phyloP scores from a whole-genome alignment of 2,888 invertebrate species.

The Hydropsyche betteni region DNA sequence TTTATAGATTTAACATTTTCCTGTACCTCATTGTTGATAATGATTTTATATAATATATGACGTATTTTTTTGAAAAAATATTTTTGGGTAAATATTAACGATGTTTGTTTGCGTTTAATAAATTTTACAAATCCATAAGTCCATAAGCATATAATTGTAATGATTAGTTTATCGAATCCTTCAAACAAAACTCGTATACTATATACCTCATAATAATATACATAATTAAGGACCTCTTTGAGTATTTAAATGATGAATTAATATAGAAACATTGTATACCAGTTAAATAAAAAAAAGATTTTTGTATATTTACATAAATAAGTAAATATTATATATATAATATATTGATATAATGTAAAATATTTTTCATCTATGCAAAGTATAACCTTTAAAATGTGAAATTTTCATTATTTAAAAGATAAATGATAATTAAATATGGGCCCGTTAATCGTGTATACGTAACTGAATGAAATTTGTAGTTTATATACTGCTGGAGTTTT shows the following conservation, averaged over 20 bases:
- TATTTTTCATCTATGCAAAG: too few species aligned
- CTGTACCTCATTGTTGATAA: constrained; percentile 48
- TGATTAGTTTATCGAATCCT: constrained; percentile 9
- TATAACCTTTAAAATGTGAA: too few species aligned
- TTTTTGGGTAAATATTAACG: constrained; percentile 32
- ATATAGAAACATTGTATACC: constrained; percentile 22
- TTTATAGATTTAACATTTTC: constrained; percentile 42
- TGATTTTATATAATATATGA: constrained; percentile 38
- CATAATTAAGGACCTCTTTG: constrained; percentile 14
- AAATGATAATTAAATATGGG: too few species aligned
- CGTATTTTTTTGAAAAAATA: constrained; percentile 36
- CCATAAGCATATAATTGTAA: constrained; percentile 32
- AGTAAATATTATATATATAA: too few species aligned
- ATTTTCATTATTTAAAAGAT: too few species aligned
- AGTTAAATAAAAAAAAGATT: background rate
- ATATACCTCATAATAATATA: constrained; percentile 17
- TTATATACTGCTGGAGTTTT: too few species aligned
- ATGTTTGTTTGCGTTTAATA: constrained; percentile 27
- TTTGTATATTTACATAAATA: too few species aligned
- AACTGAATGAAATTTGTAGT: too few species aligned
- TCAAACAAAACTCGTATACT: constrained; percentile 27
- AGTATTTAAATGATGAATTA: constrained; percentile 11
- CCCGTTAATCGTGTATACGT: too few species aligned
- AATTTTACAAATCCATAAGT: constrained; percentile 33
- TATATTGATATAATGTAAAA: too few species aligned